Percentiles rank a stretch among this genome's conserved stretches.
Evolutionary conservation across 2,113 vertebrate species (phyloP).

Genomic region (Panthera uncia): DNA sequence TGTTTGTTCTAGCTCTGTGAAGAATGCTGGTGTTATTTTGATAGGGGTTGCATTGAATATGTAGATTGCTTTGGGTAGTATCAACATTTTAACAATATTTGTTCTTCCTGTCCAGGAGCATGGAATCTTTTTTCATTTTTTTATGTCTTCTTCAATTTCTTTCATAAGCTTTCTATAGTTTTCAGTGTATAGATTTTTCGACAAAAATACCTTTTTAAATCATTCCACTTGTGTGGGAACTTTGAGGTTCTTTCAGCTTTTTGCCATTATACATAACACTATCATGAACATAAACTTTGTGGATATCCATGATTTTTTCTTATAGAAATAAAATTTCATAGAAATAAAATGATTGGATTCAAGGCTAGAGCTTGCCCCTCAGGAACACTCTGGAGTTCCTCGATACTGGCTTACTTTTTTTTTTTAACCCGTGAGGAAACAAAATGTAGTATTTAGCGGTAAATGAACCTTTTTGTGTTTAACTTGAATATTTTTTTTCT

Average conservation of each 20-base stretch:
- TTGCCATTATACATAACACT: conserved; percentile 15
- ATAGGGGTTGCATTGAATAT: too few species aligned
- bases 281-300: neutral
- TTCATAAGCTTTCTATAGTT: too few species aligned
- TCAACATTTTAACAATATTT: too few species aligned
- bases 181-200: too few species aligned
- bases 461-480: neutral
- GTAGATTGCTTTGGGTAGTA: too few species aligned
- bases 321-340: neutral
- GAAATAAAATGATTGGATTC: neutral
- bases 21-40: too few species aligned
- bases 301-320: conserved; percentile 23
- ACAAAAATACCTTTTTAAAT: conserved; percentile 24
- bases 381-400: neutral
- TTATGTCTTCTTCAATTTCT: too few species aligned
- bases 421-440: neutral
- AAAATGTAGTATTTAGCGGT: conserved; percentile 31
- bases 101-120: too few species aligned
- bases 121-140: too few species aligned
- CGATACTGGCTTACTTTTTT: neutral
- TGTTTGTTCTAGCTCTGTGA: too few species aligned
- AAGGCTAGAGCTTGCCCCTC: neutral
- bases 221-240: conserved; percentile 23
- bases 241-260: conserved; percentile 27
- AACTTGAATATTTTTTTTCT: neutral